Evolutionary conservation across 2,797 vertebrate species (phyloP).

Genomic region (Glyptemys insculpta): DNA sequence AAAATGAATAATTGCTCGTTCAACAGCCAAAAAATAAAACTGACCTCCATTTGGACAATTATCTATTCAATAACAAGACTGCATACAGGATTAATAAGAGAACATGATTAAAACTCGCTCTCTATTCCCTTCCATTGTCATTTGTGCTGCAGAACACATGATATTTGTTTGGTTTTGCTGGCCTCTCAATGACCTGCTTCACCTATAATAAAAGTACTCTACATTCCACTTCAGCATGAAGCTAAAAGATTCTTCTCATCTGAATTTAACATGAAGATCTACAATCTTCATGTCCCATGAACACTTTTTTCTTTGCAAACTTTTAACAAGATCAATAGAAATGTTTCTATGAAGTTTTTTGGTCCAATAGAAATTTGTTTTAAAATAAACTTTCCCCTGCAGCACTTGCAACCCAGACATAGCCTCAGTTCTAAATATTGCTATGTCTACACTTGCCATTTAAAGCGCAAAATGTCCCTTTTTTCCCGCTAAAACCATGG

Average conservation of each 20-base stretch:
- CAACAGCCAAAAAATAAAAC: not conserved
- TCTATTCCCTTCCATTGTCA: constrained; percentile 34
- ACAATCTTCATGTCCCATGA: not conserved
- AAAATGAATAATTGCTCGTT: not conserved
- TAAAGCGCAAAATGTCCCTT: too few relatives aligned
- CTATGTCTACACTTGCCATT: too few relatives aligned
- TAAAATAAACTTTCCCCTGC: too few relatives aligned
- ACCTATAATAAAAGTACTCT: constrained; percentile 55
- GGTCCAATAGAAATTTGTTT: too few relatives aligned
- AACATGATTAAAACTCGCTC: constrained; percentile 64
- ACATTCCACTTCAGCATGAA: constrained; percentile 39
- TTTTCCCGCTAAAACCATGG: too few relatives aligned
- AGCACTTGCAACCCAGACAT: too few relatives aligned
- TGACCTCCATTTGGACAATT: constrained; percentile 27
- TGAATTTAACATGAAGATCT: not conserved
- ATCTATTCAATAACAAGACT: constrained; percentile 49
- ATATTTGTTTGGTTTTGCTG: constrained; percentile 66
- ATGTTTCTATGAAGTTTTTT: not conserved
- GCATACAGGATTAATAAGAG: constrained; percentile 41
- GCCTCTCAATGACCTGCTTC: constrained; percentile 56
- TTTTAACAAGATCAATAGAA: not conserved
- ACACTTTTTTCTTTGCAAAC: not conserved
- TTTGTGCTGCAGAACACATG: constrained; percentile 63
- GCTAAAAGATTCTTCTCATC: constrained; percentile 42
- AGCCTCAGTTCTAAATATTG: too few relatives aligned